These are phyloP conservation scores for Vicugna pacos DNA, from an alignment of 2,113 vertebrate genomes.

Conservation along the genomic window DNA sequence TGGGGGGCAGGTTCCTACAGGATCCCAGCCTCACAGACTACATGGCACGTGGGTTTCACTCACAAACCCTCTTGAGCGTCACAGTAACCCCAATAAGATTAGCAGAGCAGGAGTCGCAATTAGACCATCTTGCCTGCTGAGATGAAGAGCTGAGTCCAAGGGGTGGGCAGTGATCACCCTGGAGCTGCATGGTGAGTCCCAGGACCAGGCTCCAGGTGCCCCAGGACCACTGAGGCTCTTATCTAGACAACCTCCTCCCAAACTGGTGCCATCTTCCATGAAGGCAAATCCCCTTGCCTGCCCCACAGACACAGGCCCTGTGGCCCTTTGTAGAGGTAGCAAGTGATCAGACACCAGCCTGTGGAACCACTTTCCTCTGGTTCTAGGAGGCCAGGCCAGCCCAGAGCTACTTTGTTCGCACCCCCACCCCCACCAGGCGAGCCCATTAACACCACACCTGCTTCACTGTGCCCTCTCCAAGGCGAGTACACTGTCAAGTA, in stretches of 20 bases:
- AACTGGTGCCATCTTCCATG: not conserved
- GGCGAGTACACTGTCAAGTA: not conserved
- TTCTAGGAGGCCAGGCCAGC: not conserved
- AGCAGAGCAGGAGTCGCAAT: not conserved
- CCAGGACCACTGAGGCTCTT: not conserved
- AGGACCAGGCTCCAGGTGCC: not conserved
- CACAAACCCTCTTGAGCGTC: not conserved
- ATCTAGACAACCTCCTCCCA: not conserved
- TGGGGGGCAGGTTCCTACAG: rapidly evolving
- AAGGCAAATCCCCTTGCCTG: not conserved
- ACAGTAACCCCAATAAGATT: not conserved
- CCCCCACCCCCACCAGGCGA: not conserved
- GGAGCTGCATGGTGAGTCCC: not conserved
- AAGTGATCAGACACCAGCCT: not conserved
- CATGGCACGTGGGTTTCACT: not conserved
- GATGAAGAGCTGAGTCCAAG: not conserved
- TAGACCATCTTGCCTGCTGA: not conserved
- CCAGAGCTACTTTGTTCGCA: not conserved
- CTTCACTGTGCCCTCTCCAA: not conserved
- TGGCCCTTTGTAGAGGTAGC: not conserved
- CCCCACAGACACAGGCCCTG: not conserved
- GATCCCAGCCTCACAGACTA: not conserved
- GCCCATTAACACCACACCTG: not conserved
- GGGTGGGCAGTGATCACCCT: not conserved
- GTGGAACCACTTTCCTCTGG: not conserved